Evolutionary conservation across 2,888 invertebrate species (phyloP).

Genomic region (Agrochola lychnidis): DNA sequence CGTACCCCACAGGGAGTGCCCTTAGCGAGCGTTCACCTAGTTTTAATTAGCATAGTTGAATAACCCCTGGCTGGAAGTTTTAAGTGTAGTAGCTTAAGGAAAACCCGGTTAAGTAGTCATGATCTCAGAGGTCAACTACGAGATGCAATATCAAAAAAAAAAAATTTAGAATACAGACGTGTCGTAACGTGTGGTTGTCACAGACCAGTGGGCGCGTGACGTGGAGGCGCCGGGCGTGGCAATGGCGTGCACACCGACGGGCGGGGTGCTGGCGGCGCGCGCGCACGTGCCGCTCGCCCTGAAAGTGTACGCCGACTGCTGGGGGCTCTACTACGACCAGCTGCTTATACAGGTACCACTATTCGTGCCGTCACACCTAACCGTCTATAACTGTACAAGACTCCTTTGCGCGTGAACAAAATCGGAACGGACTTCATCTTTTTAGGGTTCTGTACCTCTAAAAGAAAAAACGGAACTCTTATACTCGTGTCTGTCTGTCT

Average conservation of each 20-base stretch:
- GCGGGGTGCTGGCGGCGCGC: conserved; percentile 64
- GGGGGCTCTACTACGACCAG: conserved; percentile 83
- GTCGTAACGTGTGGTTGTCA: background rate
- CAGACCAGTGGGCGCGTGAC: conserved; percentile 73
- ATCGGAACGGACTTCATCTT: background rate
- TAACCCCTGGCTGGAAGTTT: too few relatives aligned
- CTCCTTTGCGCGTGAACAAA: background rate
- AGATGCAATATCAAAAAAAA: too few relatives aligned
- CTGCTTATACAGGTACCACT: conserved; percentile 76
- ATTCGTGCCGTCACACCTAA: background rate
- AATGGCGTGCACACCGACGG: conserved; percentile 68
- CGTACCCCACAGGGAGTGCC: too few relatives aligned
- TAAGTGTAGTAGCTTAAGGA: too few relatives aligned
- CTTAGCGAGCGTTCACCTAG: too few relatives aligned
- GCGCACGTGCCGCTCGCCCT: conserved; percentile 64
- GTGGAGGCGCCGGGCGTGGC: conserved; percentile 71
- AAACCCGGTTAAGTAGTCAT: too few relatives aligned
- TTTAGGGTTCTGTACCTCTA: too few relatives aligned
- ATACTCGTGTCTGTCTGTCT: too few relatives aligned
- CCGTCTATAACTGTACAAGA: background rate
- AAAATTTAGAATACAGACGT: too few relatives aligned
- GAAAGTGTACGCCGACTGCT: conserved; percentile 78
- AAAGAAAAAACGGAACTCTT: too few relatives aligned
- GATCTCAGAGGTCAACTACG: too few relatives aligned
- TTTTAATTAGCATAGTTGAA: too few relatives aligned